Base-by-base conservation (phyloP, 2,888 invertebrate genomes). In the Xanthorhoe designata region DNA sequence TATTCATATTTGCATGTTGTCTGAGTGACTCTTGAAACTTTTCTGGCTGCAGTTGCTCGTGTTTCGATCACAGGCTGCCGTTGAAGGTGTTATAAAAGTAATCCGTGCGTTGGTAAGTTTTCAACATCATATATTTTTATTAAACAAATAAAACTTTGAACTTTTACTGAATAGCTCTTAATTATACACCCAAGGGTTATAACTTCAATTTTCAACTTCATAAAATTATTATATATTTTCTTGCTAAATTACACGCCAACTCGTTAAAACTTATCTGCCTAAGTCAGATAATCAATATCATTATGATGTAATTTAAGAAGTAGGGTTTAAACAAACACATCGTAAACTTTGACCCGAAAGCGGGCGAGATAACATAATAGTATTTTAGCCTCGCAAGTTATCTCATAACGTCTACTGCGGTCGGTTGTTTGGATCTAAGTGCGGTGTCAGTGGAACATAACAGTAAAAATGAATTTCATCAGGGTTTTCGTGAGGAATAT, bases 401-500 rank as follows among this genome's bases (percentile, higher is more conserved):
- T 79, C 77, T 75, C 68, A 35, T 66, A 74, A 56, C 68, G 74
- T 69, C 70, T 68, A 69, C 73, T 72, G 75, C 72, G 74, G 68
- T 70, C 69, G 76, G 64, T 75, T 72, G 75, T 73, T 73, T 71
- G 68, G 66, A 70, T 68, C 66, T 69, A 69, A 69, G 68, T 74
- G 71, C 52, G 69, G 70, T 69, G 69, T 70, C 61, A 69, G 66
- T 72, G 54, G 57, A 66, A 55, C 68, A 67, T 69, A 74, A 73
- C 71, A 70, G 64, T 69, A 58, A 85, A 79, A 78, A 92, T 92
- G 92, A 88, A 89, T 84, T 73, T 82, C 70, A 72, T 81, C 75
- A 91, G 85, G 83, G 77, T 85, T 57, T 79, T 89, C 68, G 77
- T 81, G 70, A 82, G 91, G 73, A 89, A 79, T 61, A 88, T 92